phyloP scores from a whole-genome alignment of 2,113 vertebrate genomes.

The Percopsis transmontana region DNA sequence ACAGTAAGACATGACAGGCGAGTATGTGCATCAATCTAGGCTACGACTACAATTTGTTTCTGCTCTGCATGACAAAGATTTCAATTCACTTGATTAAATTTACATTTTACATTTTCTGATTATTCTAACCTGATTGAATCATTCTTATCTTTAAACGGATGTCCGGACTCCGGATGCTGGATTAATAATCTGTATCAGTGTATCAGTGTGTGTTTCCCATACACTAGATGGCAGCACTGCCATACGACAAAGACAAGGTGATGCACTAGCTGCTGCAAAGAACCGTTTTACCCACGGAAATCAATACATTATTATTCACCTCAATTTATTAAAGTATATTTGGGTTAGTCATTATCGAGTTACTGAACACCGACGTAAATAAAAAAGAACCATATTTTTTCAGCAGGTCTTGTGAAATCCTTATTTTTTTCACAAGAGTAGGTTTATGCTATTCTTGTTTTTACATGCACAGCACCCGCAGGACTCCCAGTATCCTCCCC shows the following conservation, averaged over 20 bases:
- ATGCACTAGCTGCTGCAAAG: neutral
- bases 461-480: too few species aligned
- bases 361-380: conserved; percentile 42
- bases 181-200: neutral
- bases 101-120: neutral
- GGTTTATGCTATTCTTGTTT: too few species aligned
- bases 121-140: neutral
- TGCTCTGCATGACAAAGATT: neutral
- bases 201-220: neutral
- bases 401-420: too few species aligned
- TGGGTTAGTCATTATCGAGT: conserved; percentile 53
- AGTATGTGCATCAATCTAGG: neutral
- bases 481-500: too few species aligned
- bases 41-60: neutral
- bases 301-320: conserved; percentile 55
- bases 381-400: neutral
- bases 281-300: conserved; percentile 29
- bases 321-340: conserved; percentile 53
- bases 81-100: neutral
- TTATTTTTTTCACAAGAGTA: too few species aligned
- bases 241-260: too few species aligned
- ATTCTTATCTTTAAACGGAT: neutral
- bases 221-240: conserved; percentile 67
- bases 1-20: too few species aligned
- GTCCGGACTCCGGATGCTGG: neutral